These are phyloP conservation scores for Campylorhamphus procurvoides DNA, from an alignment of 2,113 vertebrate genomes.

Conservation along the genomic window DNA sequence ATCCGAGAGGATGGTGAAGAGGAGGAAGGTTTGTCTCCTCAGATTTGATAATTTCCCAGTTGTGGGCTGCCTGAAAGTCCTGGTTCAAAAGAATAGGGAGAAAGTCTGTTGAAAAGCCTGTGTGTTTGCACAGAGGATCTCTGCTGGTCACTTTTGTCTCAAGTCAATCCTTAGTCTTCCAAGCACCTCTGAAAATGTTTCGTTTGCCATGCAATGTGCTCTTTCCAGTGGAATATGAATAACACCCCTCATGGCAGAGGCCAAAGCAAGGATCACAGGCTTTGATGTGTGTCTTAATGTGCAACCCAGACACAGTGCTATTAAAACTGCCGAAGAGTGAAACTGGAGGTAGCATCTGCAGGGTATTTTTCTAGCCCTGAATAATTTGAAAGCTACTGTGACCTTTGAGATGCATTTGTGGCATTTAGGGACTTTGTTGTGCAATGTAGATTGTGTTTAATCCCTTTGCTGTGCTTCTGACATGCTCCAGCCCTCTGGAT, in stretches of 20 bases:
- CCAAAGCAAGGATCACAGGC: background rate
- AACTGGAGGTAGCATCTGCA: background rate
- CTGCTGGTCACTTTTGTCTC: background rate
- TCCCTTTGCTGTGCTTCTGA: background rate
- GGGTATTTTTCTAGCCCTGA: background rate
- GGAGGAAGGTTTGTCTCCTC: constrained; percentile 75
- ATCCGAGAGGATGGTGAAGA: constrained; percentile 88
- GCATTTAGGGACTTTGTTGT: background rate
- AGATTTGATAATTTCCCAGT: background rate
- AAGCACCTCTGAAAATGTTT: background rate
- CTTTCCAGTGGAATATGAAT: background rate
- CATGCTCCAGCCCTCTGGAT: background rate
- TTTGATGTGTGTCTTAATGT: background rate
- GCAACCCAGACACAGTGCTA: background rate
- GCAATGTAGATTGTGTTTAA: background rate
- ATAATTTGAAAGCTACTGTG: background rate
- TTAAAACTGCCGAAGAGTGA: background rate
- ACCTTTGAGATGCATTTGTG: background rate
- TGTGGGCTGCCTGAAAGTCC: background rate
- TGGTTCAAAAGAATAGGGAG: background rate
- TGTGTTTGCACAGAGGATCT: background rate
- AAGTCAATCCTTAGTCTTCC: background rate
- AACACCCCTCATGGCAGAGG: background rate
- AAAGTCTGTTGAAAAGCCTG: background rate
- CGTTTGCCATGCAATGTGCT: background rate